Conservation (phyloP, 2,113 vertebrate genomes). For the Suncus etruscus region DNA sequence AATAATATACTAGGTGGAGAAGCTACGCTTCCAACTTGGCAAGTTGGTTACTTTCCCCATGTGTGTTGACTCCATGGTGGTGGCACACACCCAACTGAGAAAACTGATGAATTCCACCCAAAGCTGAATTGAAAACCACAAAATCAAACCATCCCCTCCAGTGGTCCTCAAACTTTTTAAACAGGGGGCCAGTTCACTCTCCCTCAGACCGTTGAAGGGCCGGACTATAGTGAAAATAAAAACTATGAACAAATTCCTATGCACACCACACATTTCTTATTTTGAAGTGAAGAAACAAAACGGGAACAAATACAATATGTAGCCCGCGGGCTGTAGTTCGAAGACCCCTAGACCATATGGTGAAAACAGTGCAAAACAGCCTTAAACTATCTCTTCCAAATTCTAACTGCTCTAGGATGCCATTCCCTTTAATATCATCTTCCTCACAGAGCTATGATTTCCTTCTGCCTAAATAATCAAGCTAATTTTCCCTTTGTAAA, state of each 20-base stretch:
- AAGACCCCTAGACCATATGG: neutral
- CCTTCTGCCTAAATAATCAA: neutral
- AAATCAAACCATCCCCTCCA: conserved; percentile 24
- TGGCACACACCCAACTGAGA: neutral
- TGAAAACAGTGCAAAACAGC: neutral
- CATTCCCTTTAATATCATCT: neutral
- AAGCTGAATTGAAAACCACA: conserved; percentile 1
- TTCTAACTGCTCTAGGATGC: neutral
- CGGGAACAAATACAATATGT: too few relatives aligned
- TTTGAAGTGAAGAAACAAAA: too few relatives aligned
- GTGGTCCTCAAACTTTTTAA: too few relatives aligned
- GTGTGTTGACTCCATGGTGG: neutral
- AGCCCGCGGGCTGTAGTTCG: too few relatives aligned
- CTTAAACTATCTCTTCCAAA: conserved; percentile 18
- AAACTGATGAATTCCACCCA: neutral
- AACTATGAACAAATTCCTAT: too few relatives aligned
- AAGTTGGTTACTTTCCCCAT: neutral
- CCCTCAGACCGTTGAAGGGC: too few relatives aligned
- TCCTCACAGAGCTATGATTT: neutral
- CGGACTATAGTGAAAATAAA: too few relatives aligned
- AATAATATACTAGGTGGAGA: neutral
- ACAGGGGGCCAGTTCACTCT: too few relatives aligned
- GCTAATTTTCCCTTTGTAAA: neutral
- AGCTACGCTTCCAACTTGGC: conserved; percentile 34
- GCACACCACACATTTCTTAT: too few relatives aligned